Conservation (phyloP, 1,140 invertebrate species). For the Drosophila oshimai region DNA sequence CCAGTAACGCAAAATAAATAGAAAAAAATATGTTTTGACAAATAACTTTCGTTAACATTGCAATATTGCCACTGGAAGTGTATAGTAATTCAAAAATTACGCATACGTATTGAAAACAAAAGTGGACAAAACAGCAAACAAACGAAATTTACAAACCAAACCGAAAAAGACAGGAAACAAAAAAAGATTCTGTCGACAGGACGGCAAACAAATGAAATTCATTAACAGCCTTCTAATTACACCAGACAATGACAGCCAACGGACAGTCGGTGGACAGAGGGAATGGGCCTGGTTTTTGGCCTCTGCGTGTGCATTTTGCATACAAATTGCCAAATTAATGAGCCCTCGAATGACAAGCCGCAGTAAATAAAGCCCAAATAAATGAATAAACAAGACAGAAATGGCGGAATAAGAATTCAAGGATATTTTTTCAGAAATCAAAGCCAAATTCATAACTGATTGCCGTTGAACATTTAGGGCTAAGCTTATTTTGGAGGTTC, state of each 20-base stretch:
- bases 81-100: constrained; percentile 14
- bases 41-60: too few relatives aligned
- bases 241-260: constrained; percentile 61
- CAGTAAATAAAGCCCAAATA: constrained; percentile 47
- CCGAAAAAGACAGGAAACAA: neutral
- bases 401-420: neutral
- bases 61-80: neutral
- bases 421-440: neutral
- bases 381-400: constrained; percentile 42
- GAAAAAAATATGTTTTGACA: too few relatives aligned
- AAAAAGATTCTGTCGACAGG: constrained; percentile 37
- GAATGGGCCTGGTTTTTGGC: constrained; percentile 11
- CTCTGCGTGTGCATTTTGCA: constrained; percentile 71
- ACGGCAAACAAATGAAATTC: constrained; percentile 74
- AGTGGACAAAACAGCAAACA: constrained; percentile 22
- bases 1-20: too few relatives aligned
- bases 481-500: neutral
- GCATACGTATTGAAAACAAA: constrained; percentile 50
- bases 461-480: constrained; percentile 43
- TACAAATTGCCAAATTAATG: constrained; percentile 80
- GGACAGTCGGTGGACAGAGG: neutral
- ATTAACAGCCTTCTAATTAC: constrained; percentile 78
- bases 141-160: constrained; percentile 17
- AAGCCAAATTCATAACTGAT: constrained; percentile 41
- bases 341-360: constrained; percentile 34